A percentile compares a stretch with the other conserved stretches of the same genome.
These are phyloP conservation scores for Uloborus plumipes DNA, from an alignment of 2,888 invertebrate species.

Conservation along the genomic window DNA sequence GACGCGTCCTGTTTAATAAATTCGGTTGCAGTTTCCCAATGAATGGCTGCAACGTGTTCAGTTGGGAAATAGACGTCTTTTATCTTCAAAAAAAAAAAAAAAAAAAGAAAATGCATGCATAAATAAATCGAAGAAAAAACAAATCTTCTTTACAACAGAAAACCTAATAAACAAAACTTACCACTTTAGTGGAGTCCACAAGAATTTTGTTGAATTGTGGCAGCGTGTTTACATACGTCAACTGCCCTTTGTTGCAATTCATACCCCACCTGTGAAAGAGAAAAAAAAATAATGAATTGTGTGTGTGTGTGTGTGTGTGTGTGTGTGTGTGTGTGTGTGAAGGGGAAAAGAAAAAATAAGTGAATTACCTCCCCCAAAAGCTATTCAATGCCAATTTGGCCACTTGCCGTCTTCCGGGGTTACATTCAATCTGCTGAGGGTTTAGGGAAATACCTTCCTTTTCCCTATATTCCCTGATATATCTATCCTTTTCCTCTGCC, in stretches of 20 bases:
- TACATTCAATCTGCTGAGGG: conserved; percentile 56
- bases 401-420: conserved; percentile 64
- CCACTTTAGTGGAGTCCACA: not conserved
- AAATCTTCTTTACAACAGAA: too few relatives aligned
- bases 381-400: conserved; percentile 66
- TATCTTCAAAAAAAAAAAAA: not conserved
- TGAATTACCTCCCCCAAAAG: conserved; percentile 64
- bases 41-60: not conserved
- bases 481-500: conserved; percentile 65
- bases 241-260: conserved; percentile 1
- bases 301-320: too few relatives aligned
- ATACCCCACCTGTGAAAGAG: conserved; percentile 1
- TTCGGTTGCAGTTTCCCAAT: not conserved
- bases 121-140: too few relatives aligned
- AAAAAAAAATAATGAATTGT: too few relatives aligned
- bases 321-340: too few relatives aligned
- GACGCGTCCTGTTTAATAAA: not conserved
- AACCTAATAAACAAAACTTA: not conserved
- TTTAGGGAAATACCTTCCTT: conserved; percentile 66
- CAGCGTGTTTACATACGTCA: not conserved
- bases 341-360: too few relatives aligned
- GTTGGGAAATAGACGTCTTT: conserved; percentile 17
- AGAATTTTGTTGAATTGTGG: conserved; percentile 1
- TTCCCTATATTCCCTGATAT: conserved; percentile 65
- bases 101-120: too few relatives aligned